Conservation (phyloP, 30 jellyfish, hydroid and myxozoan genomes). For the Chironex yamaguchii region DNA sequence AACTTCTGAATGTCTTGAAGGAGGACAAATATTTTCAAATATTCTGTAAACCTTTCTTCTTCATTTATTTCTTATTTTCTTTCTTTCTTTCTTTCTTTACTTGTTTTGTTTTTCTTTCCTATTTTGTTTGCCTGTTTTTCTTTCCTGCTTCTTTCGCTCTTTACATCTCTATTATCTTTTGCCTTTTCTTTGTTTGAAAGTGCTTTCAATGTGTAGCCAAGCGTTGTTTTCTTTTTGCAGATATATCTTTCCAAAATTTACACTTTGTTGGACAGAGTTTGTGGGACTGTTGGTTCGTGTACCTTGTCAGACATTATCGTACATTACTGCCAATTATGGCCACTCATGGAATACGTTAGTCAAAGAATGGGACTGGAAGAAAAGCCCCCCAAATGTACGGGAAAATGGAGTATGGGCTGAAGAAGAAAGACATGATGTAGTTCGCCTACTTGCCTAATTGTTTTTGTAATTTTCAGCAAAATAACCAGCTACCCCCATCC, state of each 20-base stretch:
- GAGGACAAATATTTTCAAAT: too few species aligned
- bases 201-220: not conserved
- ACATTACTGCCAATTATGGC: constrained; percentile 90
- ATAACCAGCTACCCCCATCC: too few species aligned
- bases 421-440: too few species aligned
- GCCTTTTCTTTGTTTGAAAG: not conserved
- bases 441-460: too few species aligned
- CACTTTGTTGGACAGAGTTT: constrained; percentile 84
- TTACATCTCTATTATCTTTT: not conserved
- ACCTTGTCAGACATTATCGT: constrained; percentile 77
- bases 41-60: too few species aligned
- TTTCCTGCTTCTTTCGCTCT: not conserved
- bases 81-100: too few species aligned
- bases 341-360: constrained; percentile 63
- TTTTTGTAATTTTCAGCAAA: too few species aligned
- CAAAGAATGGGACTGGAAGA: constrained; percentile 96
- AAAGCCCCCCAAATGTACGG: constrained; percentile 91
- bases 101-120: too few species aligned
- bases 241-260: constrained; percentile 81
- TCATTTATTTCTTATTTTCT: too few species aligned
- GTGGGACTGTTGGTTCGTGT: constrained; percentile 79
- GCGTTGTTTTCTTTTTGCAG: constrained; percentile 33
- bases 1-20: too few species aligned
- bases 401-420: constrained; percentile 91
- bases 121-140: too few species aligned